Conservation (phyloP, 2,888 invertebrate species). For the Parnassius orleans region DNA sequence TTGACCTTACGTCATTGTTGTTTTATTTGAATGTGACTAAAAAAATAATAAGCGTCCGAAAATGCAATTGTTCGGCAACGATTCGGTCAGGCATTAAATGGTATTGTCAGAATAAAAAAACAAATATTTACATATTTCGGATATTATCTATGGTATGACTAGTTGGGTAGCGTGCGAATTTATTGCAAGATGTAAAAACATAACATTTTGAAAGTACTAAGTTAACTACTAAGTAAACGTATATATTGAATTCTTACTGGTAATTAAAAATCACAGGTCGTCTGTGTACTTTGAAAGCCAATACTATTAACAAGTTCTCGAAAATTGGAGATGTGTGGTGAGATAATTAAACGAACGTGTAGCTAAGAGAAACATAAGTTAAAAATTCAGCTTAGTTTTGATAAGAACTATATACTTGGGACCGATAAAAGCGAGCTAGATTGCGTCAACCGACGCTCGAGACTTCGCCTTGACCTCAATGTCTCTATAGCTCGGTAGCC, state of each 20-base stretch:
- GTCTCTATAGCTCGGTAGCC: slow-evolving; percentile 33
- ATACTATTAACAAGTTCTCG: not conserved
- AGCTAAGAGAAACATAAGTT: slow-evolving; percentile 33
- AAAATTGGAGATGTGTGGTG: slow-evolving; percentile 11
- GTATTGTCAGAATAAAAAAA: slow-evolving; percentile 8
- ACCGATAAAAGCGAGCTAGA: slow-evolving; percentile 48
- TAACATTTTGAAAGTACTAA: too few relatives aligned
- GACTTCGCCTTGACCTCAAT: slow-evolving; percentile 68
- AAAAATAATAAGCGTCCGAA: slow-evolving; percentile 6
- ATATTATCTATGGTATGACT: too few relatives aligned
- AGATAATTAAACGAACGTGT: slow-evolving; percentile 14
- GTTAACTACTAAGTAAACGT: too few relatives aligned
- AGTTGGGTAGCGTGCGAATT: too few relatives aligned
- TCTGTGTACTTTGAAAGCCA: too few relatives aligned
- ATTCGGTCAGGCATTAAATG: slow-evolving; percentile 3
- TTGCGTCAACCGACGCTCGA: slow-evolving; percentile 58
- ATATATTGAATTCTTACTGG: too few relatives aligned
- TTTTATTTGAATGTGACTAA: slow-evolving; percentile 3
- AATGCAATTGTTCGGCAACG: slow-evolving; percentile 5
- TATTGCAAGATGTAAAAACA: too few relatives aligned
- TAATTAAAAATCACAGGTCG: too few relatives aligned
- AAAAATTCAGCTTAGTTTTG: slow-evolving; percentile 40
- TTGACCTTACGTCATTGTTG: slow-evolving; percentile 2
- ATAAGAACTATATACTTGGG: slow-evolving; percentile 43
- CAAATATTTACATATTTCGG: not conserved